Percentiles rank a stretch among this genome's conserved stretches.
Evolutionary conservation across 2,888 invertebrate species (phyloP).

Genomic region (Drosophila algonquin): DNA sequence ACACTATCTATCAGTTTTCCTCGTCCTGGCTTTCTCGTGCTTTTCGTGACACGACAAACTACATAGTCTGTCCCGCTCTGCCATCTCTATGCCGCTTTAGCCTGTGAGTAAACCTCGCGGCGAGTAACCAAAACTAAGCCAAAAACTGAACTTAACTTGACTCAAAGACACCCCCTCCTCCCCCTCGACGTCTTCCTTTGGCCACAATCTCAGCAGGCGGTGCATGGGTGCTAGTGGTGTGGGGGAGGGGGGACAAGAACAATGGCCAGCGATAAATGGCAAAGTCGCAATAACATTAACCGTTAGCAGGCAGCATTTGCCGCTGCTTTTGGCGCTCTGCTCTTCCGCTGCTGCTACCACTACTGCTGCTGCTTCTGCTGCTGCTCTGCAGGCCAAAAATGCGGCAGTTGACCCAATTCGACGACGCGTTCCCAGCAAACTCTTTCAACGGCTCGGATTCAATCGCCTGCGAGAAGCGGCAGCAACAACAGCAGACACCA

Average conservation of each 20-base stretch:
- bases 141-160: neutral
- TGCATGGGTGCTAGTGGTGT: conserved; percentile 30
- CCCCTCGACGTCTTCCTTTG: neutral
- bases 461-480: conserved; percentile 64
- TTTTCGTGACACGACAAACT: neutral
- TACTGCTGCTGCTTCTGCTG: conserved; percentile 18
- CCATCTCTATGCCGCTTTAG: neutral
- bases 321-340: conserved; percentile 2
- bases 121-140: conserved; percentile 14
- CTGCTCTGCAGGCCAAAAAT: conserved; percentile 68
- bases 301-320: conserved; percentile 63
- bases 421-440: conserved; percentile 42
- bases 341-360: neutral
- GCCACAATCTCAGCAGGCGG: conserved; percentile 41
- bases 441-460: conserved; percentile 66
- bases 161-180: neutral
- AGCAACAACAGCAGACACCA: conserved; percentile 60
- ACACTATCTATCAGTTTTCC: no score
- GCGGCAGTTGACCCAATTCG: conserved; percentile 74
- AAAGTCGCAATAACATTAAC: conserved; percentile 76
- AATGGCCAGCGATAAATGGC: conserved; percentile 65
- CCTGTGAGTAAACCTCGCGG: conserved; percentile 25
- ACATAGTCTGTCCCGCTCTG: neutral
- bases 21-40: no score
- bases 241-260: conserved; percentile 55